Evolutionary conservation across 2,113 vertebrate genomes (phyloP), one percentile per base, ranked within the genome.

Genomic region (Marmota flaviventris): DNA sequence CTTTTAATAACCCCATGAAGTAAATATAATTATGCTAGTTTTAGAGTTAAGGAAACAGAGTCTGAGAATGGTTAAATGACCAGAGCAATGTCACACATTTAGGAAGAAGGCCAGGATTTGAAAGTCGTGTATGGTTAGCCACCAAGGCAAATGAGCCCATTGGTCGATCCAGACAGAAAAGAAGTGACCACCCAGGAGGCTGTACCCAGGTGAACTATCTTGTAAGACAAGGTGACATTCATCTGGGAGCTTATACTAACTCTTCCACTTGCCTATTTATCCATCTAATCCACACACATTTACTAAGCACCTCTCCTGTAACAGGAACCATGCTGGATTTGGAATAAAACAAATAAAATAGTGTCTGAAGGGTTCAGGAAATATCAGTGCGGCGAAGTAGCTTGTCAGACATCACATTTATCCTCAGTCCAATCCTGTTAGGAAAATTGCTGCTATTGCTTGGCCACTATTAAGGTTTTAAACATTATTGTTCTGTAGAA

Each of bases 401-500:
- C 93, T 92, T 95, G 92, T 87, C 90, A 95, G 72, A 85, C 12
- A 56, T 76, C 45, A 65, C 53, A 42, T 95, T 96, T 93, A 90
- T 87, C 81, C 87, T 85, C 53, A 32, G 94, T 89, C 88, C 87
- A 88, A 70, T 96, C 61, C 96, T 93, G 72, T 93, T 97, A 95
- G 90, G 87, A 97, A 97, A 96, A 97, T 85, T 88, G 76, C 77
- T 90, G 39, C 87, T 94, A 77, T 85, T 85, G 85, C 96, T 90
- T 73, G 93, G 90, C 72, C 24, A 45, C 16, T 94, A 92, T 97
- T 89, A 95, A 97, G 72, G 95, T 78, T 95, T 97, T 97, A 93
- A 94, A 91, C 86, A 81, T 97, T 92, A 88, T 93, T 97, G 97
- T 95, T 97, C 76, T 93, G 81, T 25, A 85, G 94, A 90, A 97